Percentiles rank a stretch among this genome's conserved stretches.
phyloP scores from a whole-genome alignment of 2,888 invertebrate species.

The Hymenopus coronatus region DNA sequence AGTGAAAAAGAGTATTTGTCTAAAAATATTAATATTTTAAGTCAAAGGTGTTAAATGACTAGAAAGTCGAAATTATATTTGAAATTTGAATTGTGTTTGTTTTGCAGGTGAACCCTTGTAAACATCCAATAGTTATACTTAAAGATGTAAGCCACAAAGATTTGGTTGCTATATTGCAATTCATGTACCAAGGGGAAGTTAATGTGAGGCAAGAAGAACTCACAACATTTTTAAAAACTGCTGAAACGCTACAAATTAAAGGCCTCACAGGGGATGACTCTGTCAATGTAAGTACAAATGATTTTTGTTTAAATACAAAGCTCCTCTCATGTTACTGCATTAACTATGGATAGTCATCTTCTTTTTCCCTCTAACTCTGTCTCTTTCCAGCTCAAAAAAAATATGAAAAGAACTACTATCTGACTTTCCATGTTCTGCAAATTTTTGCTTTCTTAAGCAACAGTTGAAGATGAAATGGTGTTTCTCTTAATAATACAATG shows the following conservation, averaged over 20 bases:
- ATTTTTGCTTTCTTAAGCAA: too few relatives aligned
- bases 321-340: too few relatives aligned
- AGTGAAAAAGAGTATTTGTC: too few relatives aligned
- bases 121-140: constrained; percentile 56
- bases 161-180: constrained; percentile 66
- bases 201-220: constrained; percentile 71
- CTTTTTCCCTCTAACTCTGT: too few relatives aligned
- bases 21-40: neutral
- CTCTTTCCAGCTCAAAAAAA: too few relatives aligned
- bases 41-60: neutral
- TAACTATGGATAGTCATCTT: too few relatives aligned
- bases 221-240: constrained; percentile 68
- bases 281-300: neutral
- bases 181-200: constrained; percentile 71
- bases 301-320: too few relatives aligned
- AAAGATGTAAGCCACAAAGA: constrained; percentile 69
- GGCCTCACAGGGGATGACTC: constrained; percentile 55
- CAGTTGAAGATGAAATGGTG: too few relatives aligned
- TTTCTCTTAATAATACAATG: too few relatives aligned
- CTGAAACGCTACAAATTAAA: constrained; percentile 69
- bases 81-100: neutral
- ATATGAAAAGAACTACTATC: too few relatives aligned
- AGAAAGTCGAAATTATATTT: too few relatives aligned
- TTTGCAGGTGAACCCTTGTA: constrained; percentile 38
- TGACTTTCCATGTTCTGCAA: too few relatives aligned